Evolutionary conservation across 1,140 invertebrate genomes (phyloP).

Genomic region (Stegodyphus mimosarum): DNA sequence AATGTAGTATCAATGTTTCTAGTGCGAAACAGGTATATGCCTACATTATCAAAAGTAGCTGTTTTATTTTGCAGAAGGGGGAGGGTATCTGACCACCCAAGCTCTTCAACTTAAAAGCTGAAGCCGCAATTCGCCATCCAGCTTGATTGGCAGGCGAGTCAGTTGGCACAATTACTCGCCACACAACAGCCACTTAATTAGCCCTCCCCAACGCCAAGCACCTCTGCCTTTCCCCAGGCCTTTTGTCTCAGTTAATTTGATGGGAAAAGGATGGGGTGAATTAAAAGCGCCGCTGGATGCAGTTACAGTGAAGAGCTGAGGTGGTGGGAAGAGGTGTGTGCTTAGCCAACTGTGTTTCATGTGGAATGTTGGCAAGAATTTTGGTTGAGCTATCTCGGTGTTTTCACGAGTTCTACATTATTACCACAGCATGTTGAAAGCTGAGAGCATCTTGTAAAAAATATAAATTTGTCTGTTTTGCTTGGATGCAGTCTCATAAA

Average conservation of each 20-base stretch:
- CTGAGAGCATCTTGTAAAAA: no score
- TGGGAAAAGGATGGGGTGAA: slow-evolving; percentile 3
- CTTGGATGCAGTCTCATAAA: no score
- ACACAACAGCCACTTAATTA: slow-evolving; percentile 26
- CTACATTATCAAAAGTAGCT: no score
- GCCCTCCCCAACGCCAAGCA: background rate
- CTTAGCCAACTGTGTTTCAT: no score
- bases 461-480: no score
- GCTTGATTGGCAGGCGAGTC: slow-evolving; percentile 22
- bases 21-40: no score
- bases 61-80: background rate
- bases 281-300: slow-evolving; percentile 15
- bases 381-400: no score
- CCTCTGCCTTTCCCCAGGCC: background rate
- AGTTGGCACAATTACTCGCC: slow-evolving; percentile 30
- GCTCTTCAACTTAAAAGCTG: background rate
- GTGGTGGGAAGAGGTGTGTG: background rate
- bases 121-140: background rate
- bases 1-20: no score
- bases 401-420: no score
- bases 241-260: slow-evolving; percentile 32
- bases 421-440: no score
- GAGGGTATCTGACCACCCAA: background rate
- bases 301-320: background rate
- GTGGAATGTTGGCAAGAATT: no score